Evolutionary conservation across 2,888 invertebrate species (phyloP).

Genomic region (Plusia festucae): DNA sequence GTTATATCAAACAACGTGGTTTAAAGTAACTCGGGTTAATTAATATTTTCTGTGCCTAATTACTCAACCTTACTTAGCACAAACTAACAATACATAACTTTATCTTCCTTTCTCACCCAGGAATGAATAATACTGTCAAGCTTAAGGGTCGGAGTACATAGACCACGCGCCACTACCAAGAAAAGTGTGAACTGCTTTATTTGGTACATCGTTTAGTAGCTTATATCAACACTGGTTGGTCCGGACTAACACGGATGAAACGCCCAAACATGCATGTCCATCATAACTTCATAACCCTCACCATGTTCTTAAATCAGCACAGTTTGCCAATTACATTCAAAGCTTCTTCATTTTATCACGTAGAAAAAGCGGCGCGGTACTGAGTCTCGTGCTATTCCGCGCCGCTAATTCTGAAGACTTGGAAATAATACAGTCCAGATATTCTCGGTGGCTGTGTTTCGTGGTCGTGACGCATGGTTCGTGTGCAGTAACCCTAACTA

Average conservation of each 20-base stretch:
- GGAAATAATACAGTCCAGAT: too few species aligned
- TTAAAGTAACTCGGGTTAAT: background rate
- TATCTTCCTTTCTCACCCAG: constrained; percentile 24
- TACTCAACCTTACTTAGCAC: background rate
- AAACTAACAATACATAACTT: constrained; percentile 6
- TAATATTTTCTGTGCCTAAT: background rate
- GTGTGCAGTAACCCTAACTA: constrained; percentile 22
- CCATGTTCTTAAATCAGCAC: too few species aligned
- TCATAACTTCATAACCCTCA: too few species aligned
- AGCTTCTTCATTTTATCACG: too few species aligned
- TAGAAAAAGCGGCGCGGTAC: too few species aligned
- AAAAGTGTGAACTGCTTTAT: background rate
- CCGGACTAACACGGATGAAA: too few species aligned
- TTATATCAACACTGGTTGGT: too few species aligned
- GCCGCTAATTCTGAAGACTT: too few species aligned
- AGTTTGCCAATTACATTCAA: too few species aligned
- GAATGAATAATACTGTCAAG: constrained; percentile 30
- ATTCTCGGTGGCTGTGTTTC: background rate
- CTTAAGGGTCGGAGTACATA: background rate
- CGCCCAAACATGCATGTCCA: too few species aligned
- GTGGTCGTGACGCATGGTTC: background rate
- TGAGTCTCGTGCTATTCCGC: too few species aligned
- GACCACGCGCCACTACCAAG: background rate
- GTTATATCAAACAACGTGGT: background rate
- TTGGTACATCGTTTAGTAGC: background rate